Base-by-base conservation (phyloP, 2,113 vertebrate species). In the Coturnix japonica region DNA sequence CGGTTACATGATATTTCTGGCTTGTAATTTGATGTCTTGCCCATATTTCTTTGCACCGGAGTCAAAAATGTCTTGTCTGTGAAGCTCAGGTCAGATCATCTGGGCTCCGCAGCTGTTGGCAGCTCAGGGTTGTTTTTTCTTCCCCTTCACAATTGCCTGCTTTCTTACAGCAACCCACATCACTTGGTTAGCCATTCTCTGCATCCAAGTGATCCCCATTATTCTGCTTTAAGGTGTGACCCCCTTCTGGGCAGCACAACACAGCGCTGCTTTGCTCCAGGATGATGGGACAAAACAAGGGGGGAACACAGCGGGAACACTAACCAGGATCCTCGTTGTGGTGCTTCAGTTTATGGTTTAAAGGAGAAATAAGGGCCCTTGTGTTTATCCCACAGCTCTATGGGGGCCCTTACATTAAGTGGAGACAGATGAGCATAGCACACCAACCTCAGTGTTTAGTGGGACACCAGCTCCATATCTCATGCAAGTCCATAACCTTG, bases 401-500 rank as follows among this genome's bases (percentile, higher is more conserved):
- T 30, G 20, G 56, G 37, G 81, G 63, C 43, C 80, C 21, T 39
- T 71, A 0, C 57, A 2, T 6, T 70, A 85, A 94, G 33, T 73
- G 70, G 79, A 92, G 93, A 23, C 87, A 95, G 90, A 82, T 57
- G 46, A 63, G 54, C 31, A 13, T n/a, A 77, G 39, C 5, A 23
- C 56, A 71, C 43, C 3, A 63, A 46, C 47, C 57, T 44, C 51
- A 25, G 13, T 6, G 11, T 41, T 72, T 77, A 63, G 76, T 60
- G 91, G 80, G 94, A 61, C 76, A 23, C 33, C 47, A 70, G 92
- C 90, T 92, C 75, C 85, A 85, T 91, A 77, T 46, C 39, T 90
- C 44, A 26, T 97, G 85, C 87, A 96, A 96, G 92, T 76, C 77
- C 78, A 69, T 9, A 63, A 26, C 76, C 94, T 92, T 85, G 83